phyloP scores from a whole-genome alignment of 1,140 invertebrate genomes.

The Notospermus geniculatus region DNA sequence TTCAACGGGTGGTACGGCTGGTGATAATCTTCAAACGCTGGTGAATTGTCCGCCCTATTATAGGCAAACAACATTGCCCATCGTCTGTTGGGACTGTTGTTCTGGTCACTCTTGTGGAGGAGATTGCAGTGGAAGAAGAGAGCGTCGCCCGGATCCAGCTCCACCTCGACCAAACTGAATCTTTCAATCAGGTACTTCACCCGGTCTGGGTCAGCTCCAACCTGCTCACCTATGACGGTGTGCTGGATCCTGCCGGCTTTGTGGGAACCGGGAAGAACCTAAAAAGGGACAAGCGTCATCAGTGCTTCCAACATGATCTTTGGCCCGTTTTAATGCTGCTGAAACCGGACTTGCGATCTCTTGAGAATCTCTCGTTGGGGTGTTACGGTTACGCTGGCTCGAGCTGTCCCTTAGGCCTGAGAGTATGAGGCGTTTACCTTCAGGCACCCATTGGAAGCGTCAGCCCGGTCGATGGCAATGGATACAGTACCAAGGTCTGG shows the following conservation, averaged over 20 bases:
- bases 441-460: constrained; percentile 3
- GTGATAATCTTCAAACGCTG: constrained; percentile 35
- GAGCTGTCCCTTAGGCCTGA: no score
- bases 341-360: no score
- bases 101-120: constrained; percentile 38
- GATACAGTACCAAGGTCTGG: constrained; percentile 8
- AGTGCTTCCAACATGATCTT: no score
- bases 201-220: constrained; percentile 1
- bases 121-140: constrained; percentile 44
- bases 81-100: constrained; percentile 33
- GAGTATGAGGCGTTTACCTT: background rate
- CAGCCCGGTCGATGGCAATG: constrained; percentile 1
- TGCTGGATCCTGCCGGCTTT: background rate
- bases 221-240: background rate
- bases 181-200: background rate
- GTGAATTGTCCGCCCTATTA: constrained; percentile 37
- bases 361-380: no score
- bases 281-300: no score
- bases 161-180: background rate
- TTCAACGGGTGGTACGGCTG: constrained; percentile 29
- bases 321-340: no score
- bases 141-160: constrained; percentile 32
- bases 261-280: constrained; percentile 8
- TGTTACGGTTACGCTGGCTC: no score
- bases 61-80: constrained; percentile 42